Base-by-base conservation (phyloP, 1,140 invertebrate species). In the Asobara japonica region DNA sequence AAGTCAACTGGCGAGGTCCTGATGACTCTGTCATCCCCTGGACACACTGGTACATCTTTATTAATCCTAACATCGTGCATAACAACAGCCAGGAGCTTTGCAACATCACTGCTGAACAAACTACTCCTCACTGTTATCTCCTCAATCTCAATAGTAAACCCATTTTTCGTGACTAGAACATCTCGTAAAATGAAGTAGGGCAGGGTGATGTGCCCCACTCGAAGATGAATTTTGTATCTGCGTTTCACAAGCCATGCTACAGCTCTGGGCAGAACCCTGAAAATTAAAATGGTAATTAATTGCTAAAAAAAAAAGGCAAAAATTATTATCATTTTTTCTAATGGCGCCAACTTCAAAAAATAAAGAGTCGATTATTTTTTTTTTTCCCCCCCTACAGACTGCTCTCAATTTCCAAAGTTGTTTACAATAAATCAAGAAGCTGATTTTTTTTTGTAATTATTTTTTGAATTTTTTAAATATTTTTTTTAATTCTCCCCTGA, bases 21-120 rank as follows among this genome's bases (percentile, higher is more conserved):
- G 22, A 22, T 56, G 6, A 6, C 8, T 83, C 82, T 68, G 77
- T 78, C 61, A 85, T 78, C 20, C 84, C 67, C 51, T 56, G 51
- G 22, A 56, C 22, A 56, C 4, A 56, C 36, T 18, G 80, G 79
- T 73, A 94, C 90, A 88, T 94, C 92, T 82, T 95, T 94, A 73
- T 95, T 95, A 65, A 98, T 92, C 69, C 94, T 89, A 4, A 97
- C 93, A 83, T 96, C 94, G 65, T 91, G 90, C 75, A 96, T 91
- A 25, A 96, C 92, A 29, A 98, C 90, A 7, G 94, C 94, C 18
- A 98, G 82, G 7, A 97, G 86, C 87, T 97, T 98, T 20, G 94
- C 95, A 25, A 95, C 93, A 75, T 96, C 94, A 8, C 94, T 95
- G 82, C 95, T 97, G 67, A 97, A 91, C 81, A 96, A 93, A 87